Percentiles rank a stretch among this genome's conserved stretches.
Conservation (phyloP, 1,140 invertebrate genomes). For the Brachionus rotundiformis region DNA sequence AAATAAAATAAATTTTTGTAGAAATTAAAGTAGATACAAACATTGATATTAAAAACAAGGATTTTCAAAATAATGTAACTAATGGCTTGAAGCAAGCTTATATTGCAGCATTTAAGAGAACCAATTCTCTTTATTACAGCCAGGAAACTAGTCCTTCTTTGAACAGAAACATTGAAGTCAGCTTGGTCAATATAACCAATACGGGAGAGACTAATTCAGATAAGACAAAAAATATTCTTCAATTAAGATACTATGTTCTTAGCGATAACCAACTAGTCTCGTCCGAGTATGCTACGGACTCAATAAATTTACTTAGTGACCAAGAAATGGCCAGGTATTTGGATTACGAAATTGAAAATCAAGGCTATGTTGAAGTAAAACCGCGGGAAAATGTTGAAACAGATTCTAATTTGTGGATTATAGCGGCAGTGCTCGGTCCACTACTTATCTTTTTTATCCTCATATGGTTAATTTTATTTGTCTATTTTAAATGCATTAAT, state of each 20-base stretch:
- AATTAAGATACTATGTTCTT: constrained; percentile 8
- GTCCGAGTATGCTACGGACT: constrained; percentile 40
- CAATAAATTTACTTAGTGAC: constrained; percentile 33
- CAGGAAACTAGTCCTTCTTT: not conserved
- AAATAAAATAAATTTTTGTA: not conserved
- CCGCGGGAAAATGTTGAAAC: not conserved
- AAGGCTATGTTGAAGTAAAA: constrained; percentile 44
- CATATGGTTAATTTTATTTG: constrained; percentile 35
- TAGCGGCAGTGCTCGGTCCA: constrained; percentile 22
- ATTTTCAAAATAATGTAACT: not conserved
- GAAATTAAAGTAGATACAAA: constrained; percentile 29
- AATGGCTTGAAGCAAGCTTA: not conserved
- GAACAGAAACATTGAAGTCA: not conserved
- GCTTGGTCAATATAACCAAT: not conserved
- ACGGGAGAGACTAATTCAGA: constrained; percentile 24
- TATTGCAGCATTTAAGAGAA: not conserved
- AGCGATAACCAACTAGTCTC: constrained; percentile 26
- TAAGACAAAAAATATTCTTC: constrained; percentile 40
- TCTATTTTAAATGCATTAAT: constrained; percentile 50
- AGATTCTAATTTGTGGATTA: constrained; percentile 36
- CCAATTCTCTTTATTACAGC: constrained; percentile 19
- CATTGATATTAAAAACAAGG: not conserved
- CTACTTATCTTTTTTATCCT: constrained; percentile 4
- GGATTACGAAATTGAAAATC: constrained; percentile 27
- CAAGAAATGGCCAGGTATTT: constrained; percentile 51